Percentiles rank a stretch among this genome's conserved stretches.
These are phyloP conservation scores for Microplitis demolitor DNA, from an alignment of 1,140 invertebrate genomes.

Conservation along the genomic window DNA sequence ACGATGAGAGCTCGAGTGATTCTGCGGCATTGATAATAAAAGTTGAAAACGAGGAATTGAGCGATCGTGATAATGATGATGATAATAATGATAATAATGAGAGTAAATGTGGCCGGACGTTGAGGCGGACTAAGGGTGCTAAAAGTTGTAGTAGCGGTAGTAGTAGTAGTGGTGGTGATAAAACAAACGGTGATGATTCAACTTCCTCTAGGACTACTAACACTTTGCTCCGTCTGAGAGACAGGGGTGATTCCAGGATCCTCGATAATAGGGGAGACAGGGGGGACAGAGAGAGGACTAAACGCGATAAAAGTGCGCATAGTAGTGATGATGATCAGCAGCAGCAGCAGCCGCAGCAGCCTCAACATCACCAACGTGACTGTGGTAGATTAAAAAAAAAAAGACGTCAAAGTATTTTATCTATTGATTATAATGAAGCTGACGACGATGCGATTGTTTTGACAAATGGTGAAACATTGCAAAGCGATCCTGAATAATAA, in stretches of 20 bases:
- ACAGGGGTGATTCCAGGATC: constrained; percentile 45
- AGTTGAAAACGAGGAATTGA: constrained; percentile 58
- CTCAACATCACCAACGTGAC: no score
- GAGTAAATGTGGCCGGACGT: constrained; percentile 37
- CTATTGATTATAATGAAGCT: constrained; percentile 74
- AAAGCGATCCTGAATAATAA: constrained; percentile 55
- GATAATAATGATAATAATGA: constrained; percentile 36
- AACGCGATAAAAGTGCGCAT: constrained; percentile 58
- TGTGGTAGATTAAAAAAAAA: constrained; percentile 64
- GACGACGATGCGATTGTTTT: constrained; percentile 64
- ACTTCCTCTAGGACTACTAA: no score
- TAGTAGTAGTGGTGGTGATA: constrained; percentile 58
- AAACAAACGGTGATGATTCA: constrained; percentile 39
- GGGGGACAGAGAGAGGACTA: constrained; percentile 56
- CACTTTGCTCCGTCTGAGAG: no score
- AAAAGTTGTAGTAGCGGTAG: constrained; percentile 54
- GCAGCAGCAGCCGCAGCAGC: no score
- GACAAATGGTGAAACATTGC: constrained; percentile 64
- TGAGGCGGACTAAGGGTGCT: constrained; percentile 51
- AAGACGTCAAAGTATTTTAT: constrained; percentile 70
- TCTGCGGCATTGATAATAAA: constrained; percentile 59
- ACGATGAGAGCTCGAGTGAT: constrained; percentile 59
- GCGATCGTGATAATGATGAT: constrained; percentile 55
- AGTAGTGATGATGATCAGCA: constrained; percentile 52
- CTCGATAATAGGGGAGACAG: constrained; percentile 34